phyloP scores from a whole-genome alignment of 1,140 invertebrate genomes.

The Acromyrmex charruanus region DNA sequence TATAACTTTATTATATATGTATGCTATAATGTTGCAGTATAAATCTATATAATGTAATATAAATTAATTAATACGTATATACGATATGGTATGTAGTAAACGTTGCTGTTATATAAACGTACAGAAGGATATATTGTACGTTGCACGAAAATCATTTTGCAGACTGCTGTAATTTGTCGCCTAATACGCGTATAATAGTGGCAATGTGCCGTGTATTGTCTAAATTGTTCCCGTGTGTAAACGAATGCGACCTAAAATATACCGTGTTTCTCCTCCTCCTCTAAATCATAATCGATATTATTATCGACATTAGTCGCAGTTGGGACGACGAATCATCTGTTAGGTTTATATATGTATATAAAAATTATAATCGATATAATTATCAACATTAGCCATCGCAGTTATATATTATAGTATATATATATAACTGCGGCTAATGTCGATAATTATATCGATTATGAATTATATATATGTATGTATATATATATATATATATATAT shows the following conservation, averaged over 20 bases:
- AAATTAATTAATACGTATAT: constrained; percentile 25
- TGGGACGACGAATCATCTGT: constrained; percentile 21
- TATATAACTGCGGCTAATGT: no score
- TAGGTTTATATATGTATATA: constrained; percentile 13
- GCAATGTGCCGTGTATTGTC: constrained; percentile 46
- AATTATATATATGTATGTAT: no score
- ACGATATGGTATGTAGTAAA: background rate
- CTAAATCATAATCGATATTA: constrained; percentile 50
- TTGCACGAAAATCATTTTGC: constrained; percentile 49
- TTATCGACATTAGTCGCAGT: constrained; percentile 36
- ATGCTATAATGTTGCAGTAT: constrained; percentile 21
- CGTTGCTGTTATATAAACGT: constrained; percentile 20
- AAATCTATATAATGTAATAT: constrained; percentile 27
- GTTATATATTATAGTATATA: no score
- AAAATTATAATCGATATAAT: no score
- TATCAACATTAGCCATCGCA: no score
- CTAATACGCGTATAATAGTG: constrained; percentile 50
- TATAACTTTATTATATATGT: constrained; percentile 1
- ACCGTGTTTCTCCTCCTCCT: background rate
- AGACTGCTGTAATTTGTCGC: constrained; percentile 43
- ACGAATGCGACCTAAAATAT: constrained; percentile 49
- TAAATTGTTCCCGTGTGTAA: constrained; percentile 61
- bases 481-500: background rate
- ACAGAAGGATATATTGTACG: constrained; percentile 26
- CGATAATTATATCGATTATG: no score